Base-by-base conservation (phyloP, 2,888 invertebrate genomes). In the Megaustenia siamemsis region DNA sequence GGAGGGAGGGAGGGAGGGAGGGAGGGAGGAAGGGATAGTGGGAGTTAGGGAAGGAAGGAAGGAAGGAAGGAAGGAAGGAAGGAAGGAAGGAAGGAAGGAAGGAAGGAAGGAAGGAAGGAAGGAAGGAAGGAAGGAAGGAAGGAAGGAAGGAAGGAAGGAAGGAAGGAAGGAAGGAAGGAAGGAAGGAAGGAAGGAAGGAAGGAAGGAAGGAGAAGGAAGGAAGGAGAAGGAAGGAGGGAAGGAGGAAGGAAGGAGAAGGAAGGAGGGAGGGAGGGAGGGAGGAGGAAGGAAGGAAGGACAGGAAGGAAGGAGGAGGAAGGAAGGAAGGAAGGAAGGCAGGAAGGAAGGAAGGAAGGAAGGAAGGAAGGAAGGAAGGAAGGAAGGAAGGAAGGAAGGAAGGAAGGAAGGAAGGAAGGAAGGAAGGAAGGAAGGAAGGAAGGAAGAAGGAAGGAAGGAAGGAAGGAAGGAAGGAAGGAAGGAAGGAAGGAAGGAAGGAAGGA, bases 261-360 rank as follows among this genome's bases (percentile, higher is more conserved):
- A 18, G 63, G 40, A 40, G 28, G 53, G 82, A 73, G 38, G 71
- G 73, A 73, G 53, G 71, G 71, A 81, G 71, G 71, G 56, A 56
- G 68, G 56, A 60, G 56, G 53, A 71, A 73, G 53, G 71, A 56
- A 73, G n/a, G n/a, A n/a, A n/a, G n/a, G n/a, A n/a, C n/a, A n/a
- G n/a, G n/a, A n/a, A n/a, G n/a, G n/a, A n/a, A 63, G 43, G 43
- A 49, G 68, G 18, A 80, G 68, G 68, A 15, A 80, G 10, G n/a
- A 5, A 56, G 8, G n/a, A 5, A 56, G 56, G n/a, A 5, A 68
- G 2, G 32, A 4, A 35, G 35, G 28, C 32, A 68, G 18, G 18
- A 6, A 68, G 32, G 32, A n/a, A 10, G 6, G 35, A 5, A 68
- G 68, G 24, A 21, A 68, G 68, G 32, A 53, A 53, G 53, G 66